Evolutionary conservation across 2,113 vertebrate genomes (phyloP).

Genomic region (Thermophis baileyi): DNA sequence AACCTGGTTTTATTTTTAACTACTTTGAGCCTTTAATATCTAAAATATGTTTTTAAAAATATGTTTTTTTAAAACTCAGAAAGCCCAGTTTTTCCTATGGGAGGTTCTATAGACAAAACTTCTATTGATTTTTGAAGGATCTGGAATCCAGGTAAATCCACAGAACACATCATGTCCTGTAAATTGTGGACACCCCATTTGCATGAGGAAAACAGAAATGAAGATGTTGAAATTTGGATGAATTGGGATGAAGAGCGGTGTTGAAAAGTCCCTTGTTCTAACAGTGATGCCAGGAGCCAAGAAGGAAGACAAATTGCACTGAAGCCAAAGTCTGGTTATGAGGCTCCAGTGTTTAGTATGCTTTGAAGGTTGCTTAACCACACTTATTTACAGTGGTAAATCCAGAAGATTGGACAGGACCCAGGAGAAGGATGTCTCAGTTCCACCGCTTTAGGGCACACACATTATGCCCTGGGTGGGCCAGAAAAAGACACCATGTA

Average conservation of each 20-base stretch:
- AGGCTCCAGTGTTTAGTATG: constrained; percentile 25
- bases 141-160: constrained; percentile 46
- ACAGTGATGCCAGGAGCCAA: constrained; percentile 26
- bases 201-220: constrained; percentile 34
- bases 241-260: constrained; percentile 32
- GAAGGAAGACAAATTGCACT: constrained; percentile 31
- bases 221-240: neutral
- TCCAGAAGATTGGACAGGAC: neutral
- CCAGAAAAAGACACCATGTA: neutral
- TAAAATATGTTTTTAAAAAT: neutral
- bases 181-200: constrained; percentile 33
- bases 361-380: constrained; percentile 39
- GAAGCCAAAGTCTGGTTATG: constrained; percentile 29
- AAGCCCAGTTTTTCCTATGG: neutral
- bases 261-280: constrained; percentile 38
- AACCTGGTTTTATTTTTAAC: constrained; percentile 36
- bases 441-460: neutral
- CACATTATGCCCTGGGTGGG: constrained; percentile 8
- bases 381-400: constrained; percentile 1
- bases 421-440: neutral
- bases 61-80: neutral
- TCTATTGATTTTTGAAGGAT: constrained; percentile 32
- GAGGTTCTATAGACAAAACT: neutral
- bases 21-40: constrained; percentile 10
- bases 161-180: constrained; percentile 49